These are phyloP conservation scores for Dermolepida albohirtum DNA, from an alignment of 2,888 invertebrate genomes.

Conservation along the genomic window DNA sequence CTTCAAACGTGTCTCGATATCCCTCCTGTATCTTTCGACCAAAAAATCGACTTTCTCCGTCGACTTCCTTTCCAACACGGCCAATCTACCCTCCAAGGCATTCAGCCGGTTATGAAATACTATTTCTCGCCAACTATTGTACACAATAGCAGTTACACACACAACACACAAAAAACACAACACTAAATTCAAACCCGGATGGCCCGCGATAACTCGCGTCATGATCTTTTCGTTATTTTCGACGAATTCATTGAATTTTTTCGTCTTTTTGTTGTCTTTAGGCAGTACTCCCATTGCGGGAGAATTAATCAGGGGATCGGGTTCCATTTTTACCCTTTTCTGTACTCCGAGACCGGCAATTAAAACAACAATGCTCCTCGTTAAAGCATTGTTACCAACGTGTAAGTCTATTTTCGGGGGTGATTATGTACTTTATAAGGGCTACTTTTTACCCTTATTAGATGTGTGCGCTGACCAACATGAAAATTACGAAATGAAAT, in stretches of 20 bases:
- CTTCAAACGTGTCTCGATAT: slow-evolving; percentile 65
- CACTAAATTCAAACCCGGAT: slow-evolving; percentile 64
- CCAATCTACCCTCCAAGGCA: slow-evolving; percentile 70
- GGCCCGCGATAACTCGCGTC: slow-evolving; percentile 21
- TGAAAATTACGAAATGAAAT: too few species aligned
- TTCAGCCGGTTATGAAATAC: slow-evolving; percentile 68
- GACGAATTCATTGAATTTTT: slow-evolving; percentile 34
- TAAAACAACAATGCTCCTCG: slow-evolving; percentile 52
- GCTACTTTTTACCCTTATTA: not conserved
- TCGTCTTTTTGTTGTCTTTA: slow-evolving; percentile 51
- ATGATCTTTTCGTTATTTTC: slow-evolving; percentile 22
- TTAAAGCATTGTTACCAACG: slow-evolving; percentile 54
- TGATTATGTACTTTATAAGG: not conserved
- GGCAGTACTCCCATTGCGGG: slow-evolving; percentile 42
- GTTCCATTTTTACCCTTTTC: slow-evolving; percentile 58
- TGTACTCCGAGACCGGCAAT: slow-evolving; percentile 26
- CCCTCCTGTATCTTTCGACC: slow-evolving; percentile 69
- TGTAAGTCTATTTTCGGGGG: not conserved
- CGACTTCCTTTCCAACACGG: slow-evolving; percentile 68
- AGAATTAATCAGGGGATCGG: slow-evolving; percentile 57
- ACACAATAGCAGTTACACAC: slow-evolving; percentile 73
- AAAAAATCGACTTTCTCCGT: slow-evolving; percentile 63
- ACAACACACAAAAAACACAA: slow-evolving; percentile 74
- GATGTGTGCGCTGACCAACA: too few species aligned
- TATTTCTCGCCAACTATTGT: slow-evolving; percentile 71